Conservation (phyloP, 1,140 invertebrate species). For the Littorina saxatilis region DNA sequence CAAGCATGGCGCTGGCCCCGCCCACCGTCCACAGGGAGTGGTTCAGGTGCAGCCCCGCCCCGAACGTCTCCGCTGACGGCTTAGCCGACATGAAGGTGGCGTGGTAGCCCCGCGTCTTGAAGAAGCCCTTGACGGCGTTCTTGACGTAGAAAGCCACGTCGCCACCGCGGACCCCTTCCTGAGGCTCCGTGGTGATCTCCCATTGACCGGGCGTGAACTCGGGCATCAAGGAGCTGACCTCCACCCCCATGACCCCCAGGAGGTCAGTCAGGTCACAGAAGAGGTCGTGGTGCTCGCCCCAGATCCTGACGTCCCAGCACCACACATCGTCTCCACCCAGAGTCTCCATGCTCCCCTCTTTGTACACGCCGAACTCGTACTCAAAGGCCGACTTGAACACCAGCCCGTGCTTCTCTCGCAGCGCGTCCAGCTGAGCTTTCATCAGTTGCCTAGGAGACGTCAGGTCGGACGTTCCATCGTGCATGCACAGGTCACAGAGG, state of each 20-base stretch:
- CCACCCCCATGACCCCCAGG: constrained; percentile 26
- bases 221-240: constrained; percentile 27
- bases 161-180: constrained; percentile 33
- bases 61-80: not conserved
- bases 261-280: constrained; percentile 25
- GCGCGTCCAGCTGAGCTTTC: not conserved
- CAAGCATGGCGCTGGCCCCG: not conserved
- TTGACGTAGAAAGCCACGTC: constrained; percentile 40
- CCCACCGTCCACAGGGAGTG: constrained; percentile 47
- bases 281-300: not conserved
- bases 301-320: not conserved
- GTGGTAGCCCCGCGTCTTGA: not conserved
- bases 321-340: not conserved
- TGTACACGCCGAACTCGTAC: constrained; percentile 34
- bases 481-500: constrained; percentile 5
- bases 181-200: constrained; percentile 38
- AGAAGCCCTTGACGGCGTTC: constrained; percentile 23
- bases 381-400: constrained; percentile 37
- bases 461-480: constrained; percentile 19
- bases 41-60: constrained; percentile 49
- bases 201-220: constrained; percentile 37
- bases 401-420: constrained; percentile 29
- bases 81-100: constrained; percentile 57
- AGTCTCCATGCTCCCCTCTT: constrained; percentile 12
- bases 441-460: not conserved